Conservation (phyloP, 2,113 vertebrate species). For the Cyanistes caeruleus region DNA sequence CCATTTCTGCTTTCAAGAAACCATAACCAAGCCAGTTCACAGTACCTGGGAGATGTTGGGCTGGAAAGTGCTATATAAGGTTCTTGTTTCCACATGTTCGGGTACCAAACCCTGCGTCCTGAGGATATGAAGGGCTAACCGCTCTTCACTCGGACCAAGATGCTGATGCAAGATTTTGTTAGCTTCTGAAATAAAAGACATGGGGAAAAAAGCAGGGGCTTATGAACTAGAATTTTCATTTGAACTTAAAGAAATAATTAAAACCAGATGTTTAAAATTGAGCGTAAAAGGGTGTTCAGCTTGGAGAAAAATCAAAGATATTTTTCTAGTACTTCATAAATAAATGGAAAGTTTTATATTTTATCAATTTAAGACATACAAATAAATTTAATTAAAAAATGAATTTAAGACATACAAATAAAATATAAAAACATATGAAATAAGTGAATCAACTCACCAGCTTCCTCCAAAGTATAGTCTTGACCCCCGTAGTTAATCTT, state of each 20-base stretch:
- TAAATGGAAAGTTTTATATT: background rate
- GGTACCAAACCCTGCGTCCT: conserved; percentile 88
- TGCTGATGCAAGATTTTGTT: conserved; percentile 89
- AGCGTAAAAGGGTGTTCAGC: background rate
- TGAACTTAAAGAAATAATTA: background rate
- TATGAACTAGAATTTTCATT: background rate
- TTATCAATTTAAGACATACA: background rate
- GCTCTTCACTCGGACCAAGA: conserved; percentile 85
- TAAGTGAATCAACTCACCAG: conserved; percentile 77
- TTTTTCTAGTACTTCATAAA: background rate
- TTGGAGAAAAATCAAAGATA: background rate
- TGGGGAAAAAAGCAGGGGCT: background rate
- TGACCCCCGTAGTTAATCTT: conserved; percentile 82
- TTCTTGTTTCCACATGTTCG: conserved; percentile 93
- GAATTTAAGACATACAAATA: too few species aligned
- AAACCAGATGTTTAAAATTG: background rate
- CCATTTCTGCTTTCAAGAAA: background rate
- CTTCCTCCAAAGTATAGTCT: conserved; percentile 85
- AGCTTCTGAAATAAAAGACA: conserved; percentile 79
- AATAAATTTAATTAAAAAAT: too few species aligned
- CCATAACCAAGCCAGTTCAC: background rate
- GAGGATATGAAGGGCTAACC: conserved; percentile 90
- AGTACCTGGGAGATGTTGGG: conserved; percentile 89
- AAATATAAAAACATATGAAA: too few species aligned
- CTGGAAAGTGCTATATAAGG: conserved; percentile 92